phyloP scores from a whole-genome alignment of 2,113 vertebrate species.

The Myiagra hebetior region DNA sequence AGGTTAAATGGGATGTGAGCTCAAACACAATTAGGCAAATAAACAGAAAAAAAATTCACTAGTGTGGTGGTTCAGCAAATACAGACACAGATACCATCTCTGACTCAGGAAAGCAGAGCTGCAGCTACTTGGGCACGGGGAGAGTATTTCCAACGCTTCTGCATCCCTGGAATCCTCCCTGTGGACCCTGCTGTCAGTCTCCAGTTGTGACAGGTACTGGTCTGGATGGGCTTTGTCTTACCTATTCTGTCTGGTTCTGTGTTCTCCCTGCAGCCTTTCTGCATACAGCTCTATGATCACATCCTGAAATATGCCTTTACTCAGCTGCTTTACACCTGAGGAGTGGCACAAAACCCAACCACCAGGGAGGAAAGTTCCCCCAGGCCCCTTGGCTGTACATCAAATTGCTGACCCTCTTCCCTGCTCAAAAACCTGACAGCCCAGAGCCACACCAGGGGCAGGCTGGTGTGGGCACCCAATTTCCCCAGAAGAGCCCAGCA shows the following conservation, averaged over 20 bases:
- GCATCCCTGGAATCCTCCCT: not conserved
- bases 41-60: not conserved
- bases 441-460: not conserved
- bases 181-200: not conserved
- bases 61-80: not conserved
- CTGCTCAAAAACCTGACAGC: not conserved
- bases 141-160: not conserved
- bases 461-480: not conserved
- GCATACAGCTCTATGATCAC: not conserved
- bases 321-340: not conserved
- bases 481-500: not conserved
- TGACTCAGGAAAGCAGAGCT: not conserved
- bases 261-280: not conserved
- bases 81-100: not conserved
- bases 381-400: not conserved
- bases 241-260: not conserved
- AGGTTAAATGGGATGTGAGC: not conserved
- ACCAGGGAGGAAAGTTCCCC: not conserved
- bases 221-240: not conserved
- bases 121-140: not conserved
- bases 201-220: not conserved
- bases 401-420: not conserved
- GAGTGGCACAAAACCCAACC: not conserved
- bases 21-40: not conserved
- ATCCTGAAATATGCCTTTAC: not conserved